Evolutionary conservation across 2,888 invertebrate genomes (phyloP).

Genomic region (Himalopsyche anomala): DNA sequence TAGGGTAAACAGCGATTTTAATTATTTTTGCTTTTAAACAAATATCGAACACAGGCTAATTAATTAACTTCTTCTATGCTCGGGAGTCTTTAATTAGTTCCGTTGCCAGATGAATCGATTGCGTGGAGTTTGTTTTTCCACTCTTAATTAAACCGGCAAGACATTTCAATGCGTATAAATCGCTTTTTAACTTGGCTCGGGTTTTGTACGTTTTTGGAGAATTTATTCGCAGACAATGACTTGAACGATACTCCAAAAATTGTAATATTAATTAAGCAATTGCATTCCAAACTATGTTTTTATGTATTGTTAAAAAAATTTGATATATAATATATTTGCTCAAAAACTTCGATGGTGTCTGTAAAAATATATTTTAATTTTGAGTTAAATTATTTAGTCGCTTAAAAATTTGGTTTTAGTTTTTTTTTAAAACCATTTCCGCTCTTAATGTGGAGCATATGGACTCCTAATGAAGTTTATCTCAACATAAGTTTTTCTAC

Average conservation of each 20-base stretch:
- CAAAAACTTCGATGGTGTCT: too few relatives aligned
- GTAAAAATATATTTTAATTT: too few relatives aligned
- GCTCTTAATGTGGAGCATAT: too few relatives aligned
- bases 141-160: slow-evolving; percentile 30
- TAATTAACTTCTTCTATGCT: slow-evolving; percentile 16
- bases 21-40: neutral
- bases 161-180: slow-evolving; percentile 26
- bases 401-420: too few relatives aligned
- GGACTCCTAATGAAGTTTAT: too few relatives aligned
- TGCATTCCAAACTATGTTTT: too few relatives aligned
- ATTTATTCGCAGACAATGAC: neutral
- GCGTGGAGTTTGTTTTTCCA: slow-evolving; percentile 10
- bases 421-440: too few relatives aligned
- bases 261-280: neutral
- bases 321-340: too few relatives aligned
- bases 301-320: too few relatives aligned
- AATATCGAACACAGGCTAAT: neutral
- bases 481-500: too few relatives aligned
- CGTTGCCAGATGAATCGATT: slow-evolving; percentile 2
- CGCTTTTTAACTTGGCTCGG: neutral
- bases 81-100: slow-evolving; percentile 10
- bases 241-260: neutral
- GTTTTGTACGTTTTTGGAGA: neutral
- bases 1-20: neutral
- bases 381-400: too few relatives aligned